phyloP scores from a whole-genome alignment of 1,140 invertebrate genomes.

The Wasmannia auropunctata region DNA sequence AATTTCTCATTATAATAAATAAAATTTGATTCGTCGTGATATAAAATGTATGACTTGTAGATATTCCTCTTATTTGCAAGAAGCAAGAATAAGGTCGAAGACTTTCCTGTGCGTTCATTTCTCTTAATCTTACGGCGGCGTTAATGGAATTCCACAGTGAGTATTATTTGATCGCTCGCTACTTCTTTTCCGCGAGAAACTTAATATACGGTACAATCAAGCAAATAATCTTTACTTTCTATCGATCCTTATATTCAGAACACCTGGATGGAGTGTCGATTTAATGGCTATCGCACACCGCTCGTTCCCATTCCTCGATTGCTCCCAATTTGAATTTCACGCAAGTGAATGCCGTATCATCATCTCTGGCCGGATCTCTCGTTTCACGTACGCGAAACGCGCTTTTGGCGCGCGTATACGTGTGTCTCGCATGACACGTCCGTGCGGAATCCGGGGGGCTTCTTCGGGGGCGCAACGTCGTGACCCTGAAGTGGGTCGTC shows the following conservation, averaged over 20 bases:
- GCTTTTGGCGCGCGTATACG: neutral
- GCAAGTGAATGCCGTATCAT: constrained; percentile 43
- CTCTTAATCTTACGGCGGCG: neutral
- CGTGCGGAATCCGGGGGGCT: neutral
- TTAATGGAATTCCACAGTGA: constrained; percentile 1
- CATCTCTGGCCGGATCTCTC: constrained; percentile 14
- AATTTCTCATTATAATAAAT: neutral
- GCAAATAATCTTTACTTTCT: constrained; percentile 24
- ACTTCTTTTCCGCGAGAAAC: neutral
- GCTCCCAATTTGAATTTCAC: constrained; percentile 62
- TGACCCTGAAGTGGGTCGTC: constrained; percentile 67
- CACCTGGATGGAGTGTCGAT: neutral
- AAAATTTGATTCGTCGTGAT: neutral
- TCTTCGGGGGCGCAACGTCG: neutral
- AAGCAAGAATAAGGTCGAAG: neutral
- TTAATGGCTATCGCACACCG: neutral
- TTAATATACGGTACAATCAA: neutral
- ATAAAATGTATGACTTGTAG: neutral
- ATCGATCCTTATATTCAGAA: constrained; percentile 18
- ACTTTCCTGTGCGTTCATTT: neutral
- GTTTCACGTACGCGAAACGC: neutral
- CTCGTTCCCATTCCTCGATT: constrained; percentile 59
- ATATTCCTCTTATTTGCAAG: neutral
- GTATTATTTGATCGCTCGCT: neutral
- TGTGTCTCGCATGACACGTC: neutral